phyloP scores from a whole-genome alignment of 2,113 vertebrate species.

The Bufo gargarizans region DNA sequence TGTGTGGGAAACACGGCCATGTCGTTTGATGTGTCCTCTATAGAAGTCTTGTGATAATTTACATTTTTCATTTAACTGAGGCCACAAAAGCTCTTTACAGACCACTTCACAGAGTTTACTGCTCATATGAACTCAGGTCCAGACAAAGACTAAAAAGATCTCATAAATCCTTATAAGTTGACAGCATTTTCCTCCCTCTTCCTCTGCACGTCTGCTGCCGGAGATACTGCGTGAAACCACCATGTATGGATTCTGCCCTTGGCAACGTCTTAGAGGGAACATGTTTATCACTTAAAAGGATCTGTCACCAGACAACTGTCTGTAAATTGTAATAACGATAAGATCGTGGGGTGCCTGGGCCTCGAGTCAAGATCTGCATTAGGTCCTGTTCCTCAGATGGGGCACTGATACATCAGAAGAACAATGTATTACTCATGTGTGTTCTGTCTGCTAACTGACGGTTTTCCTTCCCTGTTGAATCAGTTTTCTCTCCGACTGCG shows the following conservation, averaged over 20 bases:
- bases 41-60: constrained; percentile 24
- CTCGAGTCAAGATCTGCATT: no score
- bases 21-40: constrained; percentile 33
- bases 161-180: constrained; percentile 20
- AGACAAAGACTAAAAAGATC: constrained; percentile 29
- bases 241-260: not conserved
- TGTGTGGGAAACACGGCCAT: not conserved
- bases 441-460: no score
- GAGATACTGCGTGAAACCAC: not conserved
- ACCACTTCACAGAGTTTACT: constrained; percentile 39
- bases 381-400: no score
- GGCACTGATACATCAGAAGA: no score
- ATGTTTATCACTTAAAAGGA: constrained; percentile 8
- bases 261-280: constrained; percentile 9
- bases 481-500: no score
- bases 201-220: not conserved
- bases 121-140: not conserved
- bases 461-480: no score
- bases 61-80: constrained; percentile 19
- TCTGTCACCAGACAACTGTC: constrained; percentile 18
- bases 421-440: no score
- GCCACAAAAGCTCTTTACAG: constrained; percentile 20
- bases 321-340: constrained; percentile 7
- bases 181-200: constrained; percentile 23
- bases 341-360: not conserved